These are phyloP conservation scores for Bagarius yarrelli DNA, from an alignment of 2,113 vertebrate genomes.

Conservation along the genomic window DNA sequence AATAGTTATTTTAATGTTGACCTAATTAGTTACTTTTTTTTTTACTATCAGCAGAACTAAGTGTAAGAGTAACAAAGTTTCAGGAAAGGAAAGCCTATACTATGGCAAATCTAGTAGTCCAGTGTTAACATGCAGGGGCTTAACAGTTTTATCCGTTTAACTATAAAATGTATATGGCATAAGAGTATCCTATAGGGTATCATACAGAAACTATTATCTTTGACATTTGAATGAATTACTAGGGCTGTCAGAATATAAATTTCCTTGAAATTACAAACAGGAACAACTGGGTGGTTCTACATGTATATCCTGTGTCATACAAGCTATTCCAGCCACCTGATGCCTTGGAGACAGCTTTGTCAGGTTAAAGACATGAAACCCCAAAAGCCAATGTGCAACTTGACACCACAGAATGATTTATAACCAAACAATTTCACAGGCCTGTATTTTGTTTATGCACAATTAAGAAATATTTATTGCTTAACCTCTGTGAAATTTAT, in stretches of 20 bases:
- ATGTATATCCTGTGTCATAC: neutral
- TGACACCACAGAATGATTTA: neutral
- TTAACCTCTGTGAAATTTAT: conserved; percentile 48
- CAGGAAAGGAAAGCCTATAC: no score
- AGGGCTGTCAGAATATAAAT: neutral
- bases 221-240: neutral
- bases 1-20: no score
- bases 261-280: neutral
- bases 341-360: neutral
- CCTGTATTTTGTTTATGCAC: neutral
- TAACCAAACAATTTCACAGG: neutral
- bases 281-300: neutral
- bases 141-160: neutral
- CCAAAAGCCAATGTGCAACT: neutral
- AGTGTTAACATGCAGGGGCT: neutral
- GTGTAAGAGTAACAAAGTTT: no score
- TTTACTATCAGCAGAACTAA: no score
- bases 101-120: no score
- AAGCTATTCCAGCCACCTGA: neutral
- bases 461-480: conserved; percentile 22
- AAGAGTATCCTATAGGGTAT: no score
- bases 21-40: no score
- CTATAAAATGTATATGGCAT: neutral
- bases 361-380: neutral
- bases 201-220: neutral